Evolutionary conservation across 2,113 vertebrate genomes (phyloP), one percentile per base, ranked within the genome.

Genomic region (Tachysurus fulvidraco): DNA sequence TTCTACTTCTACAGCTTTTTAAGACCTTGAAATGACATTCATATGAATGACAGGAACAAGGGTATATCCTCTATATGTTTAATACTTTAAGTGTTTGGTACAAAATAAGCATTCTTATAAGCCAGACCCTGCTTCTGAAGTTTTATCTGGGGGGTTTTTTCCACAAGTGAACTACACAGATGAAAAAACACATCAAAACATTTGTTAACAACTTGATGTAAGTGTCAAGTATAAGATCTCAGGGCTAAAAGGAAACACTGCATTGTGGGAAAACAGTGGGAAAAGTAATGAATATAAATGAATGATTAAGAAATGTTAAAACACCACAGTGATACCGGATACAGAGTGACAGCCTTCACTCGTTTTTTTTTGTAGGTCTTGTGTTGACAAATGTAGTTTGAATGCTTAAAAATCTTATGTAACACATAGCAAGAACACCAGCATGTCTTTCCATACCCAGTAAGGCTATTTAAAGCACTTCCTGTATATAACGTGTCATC

Each of bases 101-200:
- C 1, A 17, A 78, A 17, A 78, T 30, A 30, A 28, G 13, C 6
- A 55, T 25, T 1, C 25, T 8, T n/a, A 78, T 13, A 83, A 83
- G 25, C 30, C 79, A 57, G 52, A 21, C 44, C 14, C 14, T 46
- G 59, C 13, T 54, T 77, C 46, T 52, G 2, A 41, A 41, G 46
- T 5, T n/a, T 4, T 12, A 0, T 21, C 2, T 44, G 14, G 17
- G 14, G 17, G 21, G 9, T 52, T 74, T 25, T 16, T n/a, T n/a
- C 19, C 25, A 8, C 23, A n/a, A 28, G 7, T n/a, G 23, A 65
- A 64, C 73, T 57, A 83, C 82, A 83, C 82, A 83, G 50, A n/a
- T 57, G 82, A 36, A 71, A 19, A 73, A 73, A 59, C 77, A 36
- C 57, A 36, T 84, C 54, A 16, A 50, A 54, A n/a, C 77, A 3